Conservation (phyloP, 30 jellyfish, hydroid and myxozoan species). For the Turritopsis rubra region DNA sequence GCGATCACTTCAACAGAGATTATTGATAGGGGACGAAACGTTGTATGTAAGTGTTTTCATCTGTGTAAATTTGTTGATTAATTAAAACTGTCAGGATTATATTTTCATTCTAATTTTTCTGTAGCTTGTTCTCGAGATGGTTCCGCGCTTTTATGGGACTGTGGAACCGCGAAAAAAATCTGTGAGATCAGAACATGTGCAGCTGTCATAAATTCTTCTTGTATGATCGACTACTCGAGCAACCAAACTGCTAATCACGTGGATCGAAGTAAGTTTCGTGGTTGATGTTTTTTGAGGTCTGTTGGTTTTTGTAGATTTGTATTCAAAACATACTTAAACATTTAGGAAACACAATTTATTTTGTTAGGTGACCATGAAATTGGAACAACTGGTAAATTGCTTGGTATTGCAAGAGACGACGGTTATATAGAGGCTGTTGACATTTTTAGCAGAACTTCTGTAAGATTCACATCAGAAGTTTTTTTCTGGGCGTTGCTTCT, state of each 20-base stretch:
- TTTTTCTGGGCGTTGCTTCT: neutral
- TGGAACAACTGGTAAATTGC: conserved; percentile 37
- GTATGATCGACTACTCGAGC: conserved; percentile 9
- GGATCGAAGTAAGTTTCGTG: neutral
- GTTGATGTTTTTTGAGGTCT: neutral
- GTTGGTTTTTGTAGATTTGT: neutral
- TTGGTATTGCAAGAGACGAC: conserved; percentile 48
- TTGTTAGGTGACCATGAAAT: conserved; percentile 31
- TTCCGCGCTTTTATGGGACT: conserved; percentile 67
- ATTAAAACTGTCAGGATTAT: neutral
- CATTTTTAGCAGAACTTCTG: conserved; percentile 25
- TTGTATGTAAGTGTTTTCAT: conserved; percentile 39
- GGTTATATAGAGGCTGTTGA: conserved; percentile 41
- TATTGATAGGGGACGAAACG: conserved; percentile 50
- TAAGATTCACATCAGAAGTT: neutral
- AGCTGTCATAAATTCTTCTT: conserved; percentile 34
- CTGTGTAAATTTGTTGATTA: neutral
- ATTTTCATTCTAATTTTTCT: neutral
- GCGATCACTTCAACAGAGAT: conserved; percentile 68
- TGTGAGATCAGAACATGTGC: conserved; percentile 22
- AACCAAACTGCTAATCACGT: neutral
- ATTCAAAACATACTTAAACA: neutral
- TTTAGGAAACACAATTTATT: neutral
- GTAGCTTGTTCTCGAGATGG: conserved; percentile 83
- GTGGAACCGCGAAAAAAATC: conserved; percentile 49